phyloP scores from a whole-genome alignment of 2,888 invertebrate species.

The Limnephilus rhombicus region DNA sequence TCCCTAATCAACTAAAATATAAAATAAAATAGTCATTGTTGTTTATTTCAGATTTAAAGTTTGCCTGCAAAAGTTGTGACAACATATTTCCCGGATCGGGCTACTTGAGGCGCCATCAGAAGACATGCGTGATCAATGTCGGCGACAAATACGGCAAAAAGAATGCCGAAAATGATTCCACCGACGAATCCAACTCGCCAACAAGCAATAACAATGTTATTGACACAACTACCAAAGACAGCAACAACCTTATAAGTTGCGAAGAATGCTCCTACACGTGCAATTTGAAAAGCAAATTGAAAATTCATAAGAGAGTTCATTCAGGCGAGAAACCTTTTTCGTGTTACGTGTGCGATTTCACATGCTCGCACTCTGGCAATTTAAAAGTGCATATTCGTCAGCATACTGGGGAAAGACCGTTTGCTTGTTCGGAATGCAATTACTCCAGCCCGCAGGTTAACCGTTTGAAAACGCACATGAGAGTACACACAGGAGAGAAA shows the following conservation, averaged over 20 bases:
- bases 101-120: conserved; percentile 28
- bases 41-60: conserved; percentile 17
- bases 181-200: background rate
- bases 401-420: conserved; percentile 23
- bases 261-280: conserved; percentile 22
- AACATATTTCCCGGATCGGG: conserved; percentile 12
- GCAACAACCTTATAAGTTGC: background rate
- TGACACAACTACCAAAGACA: background rate
- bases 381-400: conserved; percentile 32
- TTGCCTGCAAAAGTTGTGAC: background rate
- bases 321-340: conserved; percentile 29
- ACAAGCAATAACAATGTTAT: background rate
- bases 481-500: conserved; percentile 29
- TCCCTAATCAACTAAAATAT: too few species aligned
- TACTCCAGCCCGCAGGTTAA: conserved; percentile 36
- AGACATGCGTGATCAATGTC: background rate
- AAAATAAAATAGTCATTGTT: background rate
- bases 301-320: conserved; percentile 24
- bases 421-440: conserved; percentile 27
- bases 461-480: conserved; percentile 27
- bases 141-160: background rate
- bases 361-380: conserved; percentile 34
- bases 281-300: conserved; percentile 18
- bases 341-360: conserved; percentile 30
- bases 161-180: background rate